Conservation (phyloP, 2,888 invertebrate species). For the Aspidiotus destructor region DNA sequence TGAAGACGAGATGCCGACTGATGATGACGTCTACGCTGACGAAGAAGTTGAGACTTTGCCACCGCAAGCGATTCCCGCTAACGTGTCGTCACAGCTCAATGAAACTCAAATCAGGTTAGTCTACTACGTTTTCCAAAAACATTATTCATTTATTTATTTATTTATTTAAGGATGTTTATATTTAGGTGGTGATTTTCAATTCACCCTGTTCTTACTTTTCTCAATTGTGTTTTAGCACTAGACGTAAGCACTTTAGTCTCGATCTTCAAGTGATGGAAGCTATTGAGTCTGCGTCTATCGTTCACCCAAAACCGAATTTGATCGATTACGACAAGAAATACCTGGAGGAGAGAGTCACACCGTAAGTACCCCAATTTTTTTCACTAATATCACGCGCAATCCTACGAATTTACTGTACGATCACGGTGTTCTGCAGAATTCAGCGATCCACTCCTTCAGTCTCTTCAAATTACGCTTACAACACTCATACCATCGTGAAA, state of each 20-base stretch:
- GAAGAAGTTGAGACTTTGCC: slow-evolving; percentile 18
- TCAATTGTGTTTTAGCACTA: slow-evolving; percentile 37
- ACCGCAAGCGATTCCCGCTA: slow-evolving; percentile 3
- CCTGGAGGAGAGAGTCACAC: slow-evolving; percentile 42
- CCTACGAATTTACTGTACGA: too few species aligned
- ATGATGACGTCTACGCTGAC: slow-evolving; percentile 37
- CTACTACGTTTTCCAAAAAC: too few species aligned
- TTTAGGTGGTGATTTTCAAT: too few species aligned
- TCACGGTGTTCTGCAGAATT: neutral
- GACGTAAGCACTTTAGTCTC: slow-evolving; percentile 66
- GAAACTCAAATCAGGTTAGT: neutral
- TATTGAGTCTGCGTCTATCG: slow-evolving; percentile 50
- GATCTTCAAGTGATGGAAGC: slow-evolving; percentile 62
- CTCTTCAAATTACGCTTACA: slow-evolving; percentile 2
- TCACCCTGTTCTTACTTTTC: too few species aligned
- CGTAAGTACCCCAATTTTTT: slow-evolving; percentile 12
- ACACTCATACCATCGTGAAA: slow-evolving; percentile 29
- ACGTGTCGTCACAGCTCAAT: neutral
- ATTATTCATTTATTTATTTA: too few species aligned
- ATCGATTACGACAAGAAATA: slow-evolving; percentile 37
- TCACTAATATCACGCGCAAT: neutral
- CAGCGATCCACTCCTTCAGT: slow-evolving; percentile 4
- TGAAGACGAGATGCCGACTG: slow-evolving; percentile 34
- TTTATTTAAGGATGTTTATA: too few species aligned
- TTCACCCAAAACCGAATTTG: slow-evolving; percentile 41